Evolutionary conservation across 2,113 vertebrate genomes (phyloP).

Genomic region (Trematomus loennbergii): DNA sequence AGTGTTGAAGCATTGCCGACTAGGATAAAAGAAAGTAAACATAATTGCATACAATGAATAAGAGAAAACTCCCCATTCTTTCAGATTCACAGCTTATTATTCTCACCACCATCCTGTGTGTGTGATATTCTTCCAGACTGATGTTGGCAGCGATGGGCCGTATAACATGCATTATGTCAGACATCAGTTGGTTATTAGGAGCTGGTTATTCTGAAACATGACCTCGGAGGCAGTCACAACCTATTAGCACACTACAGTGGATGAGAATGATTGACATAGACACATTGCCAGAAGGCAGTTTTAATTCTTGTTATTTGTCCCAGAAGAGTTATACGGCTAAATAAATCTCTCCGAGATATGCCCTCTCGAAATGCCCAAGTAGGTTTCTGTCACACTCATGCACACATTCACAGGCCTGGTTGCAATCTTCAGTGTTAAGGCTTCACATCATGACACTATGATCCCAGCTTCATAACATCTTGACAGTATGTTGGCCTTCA

Average conservation of each 20-base stretch:
- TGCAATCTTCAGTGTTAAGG: constrained; percentile 37
- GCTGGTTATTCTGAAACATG: constrained; percentile 72
- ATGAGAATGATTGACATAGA: constrained; percentile 78
- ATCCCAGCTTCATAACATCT: neutral
- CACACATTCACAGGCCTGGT: constrained; percentile 34
- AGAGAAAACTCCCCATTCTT: neutral
- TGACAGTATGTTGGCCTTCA: neutral
- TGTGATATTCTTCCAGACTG: constrained; percentile 18
- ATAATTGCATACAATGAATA: constrained; percentile 1
- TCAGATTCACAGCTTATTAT: constrained; percentile 11
- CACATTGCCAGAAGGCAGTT: constrained; percentile 65
- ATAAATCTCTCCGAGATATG: constrained; percentile 64
- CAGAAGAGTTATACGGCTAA: constrained; percentile 68
- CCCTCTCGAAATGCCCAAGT: constrained; percentile 63
- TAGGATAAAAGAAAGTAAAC: constrained; percentile 44
- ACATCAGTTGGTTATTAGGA: constrained; percentile 58
- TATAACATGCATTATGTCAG: constrained; percentile 43
- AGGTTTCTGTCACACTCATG: constrained; percentile 61
- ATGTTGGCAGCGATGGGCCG: constrained; percentile 44
- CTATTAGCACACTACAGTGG: constrained; percentile 59
- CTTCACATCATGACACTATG: neutral
- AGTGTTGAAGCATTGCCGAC: constrained; percentile 70
- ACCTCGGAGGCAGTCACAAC: constrained; percentile 71
- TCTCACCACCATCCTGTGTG: constrained; percentile 1
- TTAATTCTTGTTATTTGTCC: constrained; percentile 72